These are phyloP conservation scores for Campylomormyrus numenius DNA, from an alignment of 2,113 vertebrate species.

Conservation along the genomic window DNA sequence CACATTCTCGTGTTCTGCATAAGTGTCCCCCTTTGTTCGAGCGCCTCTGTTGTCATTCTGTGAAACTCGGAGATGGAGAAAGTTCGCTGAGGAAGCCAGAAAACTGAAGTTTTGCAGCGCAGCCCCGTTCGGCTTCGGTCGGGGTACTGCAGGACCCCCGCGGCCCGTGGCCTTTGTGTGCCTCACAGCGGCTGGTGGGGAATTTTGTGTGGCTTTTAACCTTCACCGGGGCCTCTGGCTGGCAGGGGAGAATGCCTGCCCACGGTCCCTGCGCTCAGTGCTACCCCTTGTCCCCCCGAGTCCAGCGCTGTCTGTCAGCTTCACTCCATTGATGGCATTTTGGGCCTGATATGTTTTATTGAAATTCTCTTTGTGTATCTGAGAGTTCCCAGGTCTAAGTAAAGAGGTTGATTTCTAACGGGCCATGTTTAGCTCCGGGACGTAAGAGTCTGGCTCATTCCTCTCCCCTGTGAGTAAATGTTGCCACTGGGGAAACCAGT, in stretches of 20 bases:
- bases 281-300: constrained; percentile 8
- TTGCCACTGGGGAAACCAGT: constrained; percentile 34
- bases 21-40: neutral
- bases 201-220: constrained; percentile 61
- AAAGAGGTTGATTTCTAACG: constrained; percentile 10
- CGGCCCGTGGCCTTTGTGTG: constrained; percentile 50
- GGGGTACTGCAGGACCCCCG: constrained; percentile 36
- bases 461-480: constrained; percentile 23
- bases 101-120: constrained; percentile 32
- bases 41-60: neutral
- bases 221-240: constrained; percentile 34
- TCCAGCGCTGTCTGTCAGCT: constrained; percentile 15
- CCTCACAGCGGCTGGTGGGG: constrained; percentile 48
- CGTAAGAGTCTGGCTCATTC: constrained; percentile 14
- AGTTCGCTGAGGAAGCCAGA: neutral
- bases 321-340: constrained; percentile 23
- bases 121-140: constrained; percentile 30
- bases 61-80: neutral
- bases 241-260: constrained; percentile 25
- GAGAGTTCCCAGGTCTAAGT: constrained; percentile 9
- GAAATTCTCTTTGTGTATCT: constrained; percentile 21
- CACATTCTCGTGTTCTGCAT: neutral
- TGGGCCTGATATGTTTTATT: constrained; percentile 39
- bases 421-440: neutral
- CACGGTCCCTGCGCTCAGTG: constrained; percentile 21